Base-by-base conservation (phyloP, 2,113 vertebrate species). In the Ammodytes dubius region DNA sequence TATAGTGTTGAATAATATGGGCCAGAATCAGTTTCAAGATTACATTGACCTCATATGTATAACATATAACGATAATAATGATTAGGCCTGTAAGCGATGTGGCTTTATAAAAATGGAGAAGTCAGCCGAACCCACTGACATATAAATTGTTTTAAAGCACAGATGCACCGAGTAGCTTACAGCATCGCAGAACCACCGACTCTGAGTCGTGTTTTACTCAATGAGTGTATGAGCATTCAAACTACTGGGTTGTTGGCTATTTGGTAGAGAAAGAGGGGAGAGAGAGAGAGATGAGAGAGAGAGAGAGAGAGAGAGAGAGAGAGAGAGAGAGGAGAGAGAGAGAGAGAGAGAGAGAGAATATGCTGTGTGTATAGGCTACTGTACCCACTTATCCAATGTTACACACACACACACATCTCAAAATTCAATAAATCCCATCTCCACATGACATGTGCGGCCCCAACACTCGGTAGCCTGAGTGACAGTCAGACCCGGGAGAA, bases 401-500 rank as follows among this genome's bases (percentile, higher is more conserved):
- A 65, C 53, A 66, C 64, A 64, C 69, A 70, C 19, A 64, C 65
- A 70, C 42, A 58, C 10, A 46, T 54, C 52, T 79, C 7, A 70
- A 57, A 84, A 78, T 69, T 69, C 74, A 82, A 84, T 81, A 70
- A 45, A 65, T 77, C 53, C 74, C 15, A 53, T 72, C 69, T 71
- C 74, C 37, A 17, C 4, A 42, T 73, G 74, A 78, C 57, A 53
- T 59, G 61, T 84, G 76, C 37, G 17, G 27, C 74, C 58, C 56
- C 61, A 59, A 76, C 70, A 78, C 58, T 82, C 66, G 39, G 76
- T 3, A 11, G 53, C 6, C 64, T 79, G 87, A 87, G 80, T 88
- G 90, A 81, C 84, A 91, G 77, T 56, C 66, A 17, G 68, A n/a
- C 87, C 69, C 76, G 47, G 74, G 74, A 84, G 74, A 82, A 56